A percentile compares a stretch with the other conserved stretches of the same genome.
phyloP scores from a whole-genome alignment of 2,113 vertebrate genomes.

The Alligator sinensis region DNA sequence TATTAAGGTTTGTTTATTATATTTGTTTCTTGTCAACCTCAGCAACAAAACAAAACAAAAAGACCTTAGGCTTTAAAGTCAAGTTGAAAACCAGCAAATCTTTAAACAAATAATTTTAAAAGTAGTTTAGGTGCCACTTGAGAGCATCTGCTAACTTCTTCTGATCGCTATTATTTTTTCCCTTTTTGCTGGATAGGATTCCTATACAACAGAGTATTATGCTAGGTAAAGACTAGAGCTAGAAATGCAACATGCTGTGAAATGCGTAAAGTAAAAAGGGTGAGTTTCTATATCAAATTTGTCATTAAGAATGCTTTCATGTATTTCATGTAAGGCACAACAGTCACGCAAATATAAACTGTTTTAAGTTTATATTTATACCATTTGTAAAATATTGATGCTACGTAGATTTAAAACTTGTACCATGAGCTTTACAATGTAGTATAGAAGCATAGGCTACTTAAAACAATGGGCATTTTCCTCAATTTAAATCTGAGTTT shows the following conservation, averaged over 20 bases:
- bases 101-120: not conserved
- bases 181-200: not conserved
- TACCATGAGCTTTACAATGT: not conserved
- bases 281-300: conserved; percentile 26
- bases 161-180: not conserved
- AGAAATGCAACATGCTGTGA: not conserved
- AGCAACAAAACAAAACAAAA: too few relatives aligned
- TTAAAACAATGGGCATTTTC: not conserved
- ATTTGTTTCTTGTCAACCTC: not conserved
- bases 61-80: not conserved
- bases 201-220: conserved; percentile 24
- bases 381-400: not conserved
- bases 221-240: conserved; percentile 38
- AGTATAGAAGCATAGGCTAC: rapidly evolving
- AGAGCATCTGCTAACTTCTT: not conserved
- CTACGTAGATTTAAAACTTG: not conserved
- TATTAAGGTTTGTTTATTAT: not conserved
- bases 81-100: not conserved
- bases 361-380: not conserved
- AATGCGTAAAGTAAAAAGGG: not conserved
- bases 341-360: not conserved
- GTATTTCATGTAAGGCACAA: not conserved
- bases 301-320: not conserved
- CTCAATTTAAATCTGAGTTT: not conserved
- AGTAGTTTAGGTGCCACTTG: not conserved